Percentiles rank a stretch among this genome's conserved stretches.
These are phyloP conservation scores for Acleris cristana DNA, from an alignment of 2,888 invertebrate species.

Conservation along the genomic window DNA sequence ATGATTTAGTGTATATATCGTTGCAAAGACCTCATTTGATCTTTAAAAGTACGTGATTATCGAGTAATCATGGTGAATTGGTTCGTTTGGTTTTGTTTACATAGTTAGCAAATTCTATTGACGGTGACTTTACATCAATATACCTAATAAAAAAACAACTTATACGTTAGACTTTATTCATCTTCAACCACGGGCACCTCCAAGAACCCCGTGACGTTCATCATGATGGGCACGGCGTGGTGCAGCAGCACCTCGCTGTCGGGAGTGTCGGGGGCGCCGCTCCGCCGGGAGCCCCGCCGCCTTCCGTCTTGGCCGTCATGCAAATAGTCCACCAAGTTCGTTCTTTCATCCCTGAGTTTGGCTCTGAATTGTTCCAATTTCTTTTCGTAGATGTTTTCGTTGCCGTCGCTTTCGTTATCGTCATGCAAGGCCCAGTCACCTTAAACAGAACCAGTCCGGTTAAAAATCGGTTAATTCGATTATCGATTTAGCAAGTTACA, in stretches of 20 bases:
- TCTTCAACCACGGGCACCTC: constrained; percentile 45
- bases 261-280: constrained; percentile 41
- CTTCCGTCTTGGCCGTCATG: constrained; percentile 25
- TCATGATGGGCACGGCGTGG: constrained; percentile 59
- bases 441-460: no score
- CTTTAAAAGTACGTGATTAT: no score
- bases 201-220: constrained; percentile 61
- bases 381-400: constrained; percentile 45
- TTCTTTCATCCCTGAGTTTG: constrained; percentile 7
- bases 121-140: no score
- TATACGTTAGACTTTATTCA: not conserved
- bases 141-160: no score
- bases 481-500: no score
- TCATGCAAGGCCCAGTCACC: constrained; percentile 41
- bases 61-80: no score
- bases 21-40: no score
- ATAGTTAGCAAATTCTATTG: no score
- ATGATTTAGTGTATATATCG: no score
- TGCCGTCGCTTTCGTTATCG: constrained; percentile 44
- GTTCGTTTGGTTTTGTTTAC: no score
- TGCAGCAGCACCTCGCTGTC: constrained; percentile 53
- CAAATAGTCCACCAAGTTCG: constrained; percentile 37
- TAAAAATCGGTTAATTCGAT: no score
- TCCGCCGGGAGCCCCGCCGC: constrained; percentile 32
- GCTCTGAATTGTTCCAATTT: constrained; percentile 48